Evolutionary conservation across 2,797 vertebrate genomes (phyloP).

Genomic region (Cossypha heuglini): DNA sequence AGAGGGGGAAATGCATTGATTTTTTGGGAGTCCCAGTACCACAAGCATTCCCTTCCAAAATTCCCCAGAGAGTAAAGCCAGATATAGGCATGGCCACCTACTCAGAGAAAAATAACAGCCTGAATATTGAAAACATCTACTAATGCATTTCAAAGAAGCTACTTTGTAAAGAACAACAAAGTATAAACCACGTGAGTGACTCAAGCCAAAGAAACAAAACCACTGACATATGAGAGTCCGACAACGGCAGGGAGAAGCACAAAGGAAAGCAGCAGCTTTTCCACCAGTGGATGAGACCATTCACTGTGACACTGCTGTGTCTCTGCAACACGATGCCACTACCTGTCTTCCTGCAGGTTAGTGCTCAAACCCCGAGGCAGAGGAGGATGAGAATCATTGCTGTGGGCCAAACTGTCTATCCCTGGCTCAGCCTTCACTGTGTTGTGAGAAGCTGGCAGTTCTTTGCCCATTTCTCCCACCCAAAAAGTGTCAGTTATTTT

Average conservation of each 20-base stretch:
- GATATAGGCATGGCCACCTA: background rate
- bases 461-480: background rate
- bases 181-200: background rate
- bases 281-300: rapidly evolving
- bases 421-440: background rate
- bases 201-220: background rate
- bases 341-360: background rate
- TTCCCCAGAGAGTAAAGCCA: background rate
- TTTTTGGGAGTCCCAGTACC: background rate
- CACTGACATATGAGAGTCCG: background rate
- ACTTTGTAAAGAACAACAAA: background rate
- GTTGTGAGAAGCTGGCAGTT: background rate
- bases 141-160: background rate
- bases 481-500: background rate
- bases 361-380: rapidly evolving
- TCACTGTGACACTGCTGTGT: background rate
- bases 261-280: background rate
- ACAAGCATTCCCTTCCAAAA: background rate
- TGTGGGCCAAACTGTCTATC: background rate
- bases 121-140: background rate
- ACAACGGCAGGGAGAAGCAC: background rate
- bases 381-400: rapidly evolving
- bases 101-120: background rate
- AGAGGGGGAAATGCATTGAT: rapidly evolving
- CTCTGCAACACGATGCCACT: rapidly evolving